Conservation (phyloP, 1,140 invertebrate genomes). For the Microplitis mediator region DNA sequence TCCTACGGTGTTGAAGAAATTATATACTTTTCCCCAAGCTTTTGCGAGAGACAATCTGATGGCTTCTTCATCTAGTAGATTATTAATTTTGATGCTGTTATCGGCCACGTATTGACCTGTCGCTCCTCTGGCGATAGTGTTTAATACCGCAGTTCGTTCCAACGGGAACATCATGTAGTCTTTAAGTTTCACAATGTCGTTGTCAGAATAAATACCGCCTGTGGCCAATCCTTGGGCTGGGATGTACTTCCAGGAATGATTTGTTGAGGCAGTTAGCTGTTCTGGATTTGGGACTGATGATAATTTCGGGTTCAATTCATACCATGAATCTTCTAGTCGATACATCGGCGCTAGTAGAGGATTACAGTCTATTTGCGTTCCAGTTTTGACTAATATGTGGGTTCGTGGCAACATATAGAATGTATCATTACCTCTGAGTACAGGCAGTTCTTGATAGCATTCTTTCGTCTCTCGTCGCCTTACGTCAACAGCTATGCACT, state of each 20-base stretch:
- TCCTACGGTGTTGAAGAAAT: too few species aligned
- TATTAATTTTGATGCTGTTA: neutral
- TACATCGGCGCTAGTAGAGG: slow-evolving; percentile 19
- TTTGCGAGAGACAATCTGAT: neutral
- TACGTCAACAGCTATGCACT: slow-evolving; percentile 34
- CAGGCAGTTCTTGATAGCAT: slow-evolving; percentile 28
- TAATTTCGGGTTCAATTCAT: slow-evolving; percentile 1
- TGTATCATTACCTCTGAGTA: slow-evolving; percentile 15
- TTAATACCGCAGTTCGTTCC: slow-evolving; percentile 31
- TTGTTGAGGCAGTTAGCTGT: slow-evolving; percentile 20
- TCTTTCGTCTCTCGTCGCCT: slow-evolving; percentile 8
- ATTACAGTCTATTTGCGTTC: slow-evolving; percentile 24
- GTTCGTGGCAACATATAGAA: slow-evolving; percentile 29
- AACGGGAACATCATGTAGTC: slow-evolving; percentile 31
- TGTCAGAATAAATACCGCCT: neutral
- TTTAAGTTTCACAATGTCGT: neutral
- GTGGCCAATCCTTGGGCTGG: too few species aligned
- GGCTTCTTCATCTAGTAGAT: slow-evolving; percentile 14
- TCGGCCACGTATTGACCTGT: neutral
- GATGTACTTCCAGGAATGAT: too few species aligned
- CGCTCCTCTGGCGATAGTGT: slow-evolving; percentile 21
- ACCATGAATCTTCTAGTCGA: slow-evolving; percentile 26
- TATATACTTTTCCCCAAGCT: too few species aligned
- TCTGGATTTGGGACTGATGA: slow-evolving; percentile 17
- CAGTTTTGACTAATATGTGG: slow-evolving; percentile 21